A percentile compares a stretch with the other conserved stretches of the same genome.
These are phyloP conservation scores for Corythornis madagascariensis DNA, from an alignment of 2,113 vertebrate genomes.

Conservation along the genomic window DNA sequence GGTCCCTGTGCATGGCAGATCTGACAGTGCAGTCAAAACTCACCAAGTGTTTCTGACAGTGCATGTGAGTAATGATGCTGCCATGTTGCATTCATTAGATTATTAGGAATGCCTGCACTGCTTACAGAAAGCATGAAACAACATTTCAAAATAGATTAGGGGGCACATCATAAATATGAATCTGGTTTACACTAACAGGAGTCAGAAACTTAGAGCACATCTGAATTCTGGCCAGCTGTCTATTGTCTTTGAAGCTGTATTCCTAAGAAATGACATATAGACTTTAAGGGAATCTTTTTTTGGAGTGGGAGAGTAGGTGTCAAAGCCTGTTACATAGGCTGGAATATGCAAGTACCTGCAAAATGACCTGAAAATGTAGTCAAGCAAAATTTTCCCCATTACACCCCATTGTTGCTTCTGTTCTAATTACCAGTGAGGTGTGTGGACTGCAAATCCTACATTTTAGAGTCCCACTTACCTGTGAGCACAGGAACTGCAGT, in stretches of 20 bases:
- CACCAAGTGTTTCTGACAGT: not conserved
- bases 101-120: not conserved
- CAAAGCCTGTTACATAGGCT: not conserved
- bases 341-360: not conserved
- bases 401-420: not conserved
- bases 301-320: not conserved
- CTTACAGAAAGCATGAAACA: not conserved
- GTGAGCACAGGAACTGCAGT: not conserved
- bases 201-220: not conserved
- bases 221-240: no score
- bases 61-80: not conserved
- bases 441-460: not conserved
- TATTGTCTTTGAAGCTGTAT: not conserved
- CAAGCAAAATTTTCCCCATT: not conserved
- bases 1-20: not conserved
- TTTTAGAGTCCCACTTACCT: not conserved
- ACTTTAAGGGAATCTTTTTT: not conserved
- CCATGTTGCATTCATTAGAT: not conserved
- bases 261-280: not conserved
- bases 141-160: not conserved
- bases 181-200: not conserved
- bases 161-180: not conserved
- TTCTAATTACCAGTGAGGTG: not conserved
- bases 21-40: not conserved
- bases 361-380: not conserved